Percentiles rank a stretch among this genome's conserved stretches.
phyloP scores from a whole-genome alignment of 2,888 invertebrate species.

The Yponomeuta sedellus region DNA sequence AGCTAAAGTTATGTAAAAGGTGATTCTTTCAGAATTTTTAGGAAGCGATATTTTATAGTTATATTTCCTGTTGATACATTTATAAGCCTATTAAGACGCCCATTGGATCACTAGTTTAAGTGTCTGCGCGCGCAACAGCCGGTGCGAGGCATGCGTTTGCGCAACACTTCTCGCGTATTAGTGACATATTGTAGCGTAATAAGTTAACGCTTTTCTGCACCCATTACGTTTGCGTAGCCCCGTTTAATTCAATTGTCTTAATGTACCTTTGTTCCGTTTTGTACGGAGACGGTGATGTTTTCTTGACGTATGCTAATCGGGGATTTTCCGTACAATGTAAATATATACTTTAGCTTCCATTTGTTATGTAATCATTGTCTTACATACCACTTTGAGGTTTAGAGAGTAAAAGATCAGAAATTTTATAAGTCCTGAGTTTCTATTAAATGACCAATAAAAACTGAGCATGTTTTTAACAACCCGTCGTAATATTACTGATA shows the following conservation, averaged over 20 bases:
- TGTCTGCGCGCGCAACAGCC: background rate
- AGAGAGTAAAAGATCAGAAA: background rate
- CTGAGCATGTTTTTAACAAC: too few relatives aligned
- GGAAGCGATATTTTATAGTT: too few relatives aligned
- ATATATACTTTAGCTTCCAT: too few relatives aligned
- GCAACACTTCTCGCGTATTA: background rate
- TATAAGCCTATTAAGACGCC: too few relatives aligned
- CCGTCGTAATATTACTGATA: too few relatives aligned
- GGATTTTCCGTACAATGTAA: background rate
- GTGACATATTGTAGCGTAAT: slow-evolving; percentile 3
- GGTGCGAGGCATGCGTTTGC: background rate
- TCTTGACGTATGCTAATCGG: background rate
- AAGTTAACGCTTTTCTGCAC: background rate
- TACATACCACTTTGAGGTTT: background rate
- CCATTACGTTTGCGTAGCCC: background rate
- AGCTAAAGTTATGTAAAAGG: too few relatives aligned
- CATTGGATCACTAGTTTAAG: too few relatives aligned
- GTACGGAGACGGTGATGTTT: background rate
- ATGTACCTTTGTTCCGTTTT: background rate
- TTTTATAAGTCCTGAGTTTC: too few relatives aligned
- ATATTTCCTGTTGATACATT: too few relatives aligned
- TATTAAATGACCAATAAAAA: too few relatives aligned
- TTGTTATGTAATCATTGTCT: background rate
- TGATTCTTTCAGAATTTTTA: too few relatives aligned
- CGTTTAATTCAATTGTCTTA: background rate